A percentile compares a stretch with the other conserved stretches of the same genome.
Conservation (phyloP, 2,888 invertebrate genomes). For the Lasioglossum oenotherae region DNA sequence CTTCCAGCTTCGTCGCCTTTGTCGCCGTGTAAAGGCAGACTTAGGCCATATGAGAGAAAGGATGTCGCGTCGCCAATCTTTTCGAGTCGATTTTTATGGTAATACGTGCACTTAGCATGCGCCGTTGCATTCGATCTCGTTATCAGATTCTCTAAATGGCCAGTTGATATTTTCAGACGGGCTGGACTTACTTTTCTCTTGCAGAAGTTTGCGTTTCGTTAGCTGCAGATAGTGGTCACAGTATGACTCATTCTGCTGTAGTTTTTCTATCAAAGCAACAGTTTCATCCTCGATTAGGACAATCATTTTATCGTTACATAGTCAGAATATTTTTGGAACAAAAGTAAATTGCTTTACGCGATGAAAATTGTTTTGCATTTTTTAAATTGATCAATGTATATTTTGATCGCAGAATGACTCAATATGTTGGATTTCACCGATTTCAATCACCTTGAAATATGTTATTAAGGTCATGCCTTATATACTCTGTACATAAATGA, state of each 20-base stretch:
- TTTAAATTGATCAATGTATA: background rate
- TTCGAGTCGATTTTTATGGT: constrained; percentile 42
- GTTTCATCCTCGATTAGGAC: background rate
- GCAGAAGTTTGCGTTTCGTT: background rate
- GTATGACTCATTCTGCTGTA: background rate
- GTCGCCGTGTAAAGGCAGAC: constrained; percentile 40
- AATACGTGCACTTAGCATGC: constrained; percentile 44
- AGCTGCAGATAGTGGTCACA: constrained; percentile 2
- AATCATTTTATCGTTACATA: background rate
- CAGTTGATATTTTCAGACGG: constrained; percentile 18
- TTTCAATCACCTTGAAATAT: no score
- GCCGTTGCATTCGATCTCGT: constrained; percentile 21
- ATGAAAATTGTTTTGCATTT: background rate
- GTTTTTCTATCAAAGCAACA: background rate
- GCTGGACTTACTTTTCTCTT: background rate
- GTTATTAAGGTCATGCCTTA: no score
- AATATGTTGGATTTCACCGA: no score
- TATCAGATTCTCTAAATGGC: constrained; percentile 29
- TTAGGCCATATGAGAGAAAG: constrained; percentile 42
- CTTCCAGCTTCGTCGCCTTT: constrained; percentile 60
- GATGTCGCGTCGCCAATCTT: constrained; percentile 40
- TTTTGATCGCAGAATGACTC: no score
- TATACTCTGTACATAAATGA: no score
- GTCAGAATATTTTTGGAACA: background rate
- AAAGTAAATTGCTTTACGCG: background rate